Evolutionary conservation across 2,113 vertebrate genomes (phyloP).

Genomic region (Panurus biarmicus): DNA sequence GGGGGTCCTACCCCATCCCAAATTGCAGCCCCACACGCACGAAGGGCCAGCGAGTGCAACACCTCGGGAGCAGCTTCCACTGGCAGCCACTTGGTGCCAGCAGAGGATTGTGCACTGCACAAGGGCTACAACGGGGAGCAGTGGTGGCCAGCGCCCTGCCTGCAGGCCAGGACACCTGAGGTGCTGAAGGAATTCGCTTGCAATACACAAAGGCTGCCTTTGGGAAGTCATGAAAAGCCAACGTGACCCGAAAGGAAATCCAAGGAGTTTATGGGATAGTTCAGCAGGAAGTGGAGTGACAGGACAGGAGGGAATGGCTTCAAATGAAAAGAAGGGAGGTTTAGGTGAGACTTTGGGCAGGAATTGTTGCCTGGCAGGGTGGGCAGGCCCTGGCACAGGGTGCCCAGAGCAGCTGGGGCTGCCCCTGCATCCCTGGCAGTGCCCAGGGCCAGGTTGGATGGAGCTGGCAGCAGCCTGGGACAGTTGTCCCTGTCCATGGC

Average conservation of each 20-base stretch:
- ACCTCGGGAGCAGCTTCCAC: not conserved
- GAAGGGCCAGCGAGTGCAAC: fast-evolving
- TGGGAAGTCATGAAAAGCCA: not conserved
- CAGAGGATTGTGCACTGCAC: not conserved
- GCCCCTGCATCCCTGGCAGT: not conserved
- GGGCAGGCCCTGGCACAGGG: not conserved
- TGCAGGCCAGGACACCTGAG: not conserved
- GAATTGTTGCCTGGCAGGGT: not conserved
- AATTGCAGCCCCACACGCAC: fast-evolving
- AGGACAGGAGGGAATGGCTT: not conserved
- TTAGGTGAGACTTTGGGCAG: not conserved
- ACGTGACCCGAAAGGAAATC: fast-evolving
- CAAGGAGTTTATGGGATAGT: not conserved
- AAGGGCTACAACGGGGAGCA: too few species aligned
- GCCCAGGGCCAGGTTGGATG: not conserved
- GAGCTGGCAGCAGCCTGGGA: not conserved
- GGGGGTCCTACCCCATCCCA: fast-evolving
- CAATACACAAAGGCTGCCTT: not conserved
- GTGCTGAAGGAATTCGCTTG: not conserved
- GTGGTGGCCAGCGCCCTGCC: not conserved
- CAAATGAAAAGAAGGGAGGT: not conserved
- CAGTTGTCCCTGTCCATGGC: not conserved
- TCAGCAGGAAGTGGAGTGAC: not conserved
- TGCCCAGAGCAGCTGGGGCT: not conserved
- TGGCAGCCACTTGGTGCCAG: conserved; percentile 38